phyloP scores from a whole-genome alignment of 2,797 vertebrate genomes.

The Chaetodon trifasciatus region DNA sequence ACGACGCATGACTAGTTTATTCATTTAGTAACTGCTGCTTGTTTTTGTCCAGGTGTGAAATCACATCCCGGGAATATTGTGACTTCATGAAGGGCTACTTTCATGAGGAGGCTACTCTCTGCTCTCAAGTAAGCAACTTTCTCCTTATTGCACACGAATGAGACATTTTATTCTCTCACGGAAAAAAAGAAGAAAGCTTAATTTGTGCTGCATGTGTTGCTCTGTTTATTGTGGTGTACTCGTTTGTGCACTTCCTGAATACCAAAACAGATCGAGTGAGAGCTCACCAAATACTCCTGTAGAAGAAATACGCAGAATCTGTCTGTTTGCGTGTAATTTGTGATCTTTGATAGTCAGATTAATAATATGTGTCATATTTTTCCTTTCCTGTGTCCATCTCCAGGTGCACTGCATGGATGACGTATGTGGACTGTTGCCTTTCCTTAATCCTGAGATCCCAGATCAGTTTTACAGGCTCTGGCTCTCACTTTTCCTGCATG shows the following conservation, averaged over 20 bases:
- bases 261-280: conserved; percentile 8
- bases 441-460: conserved; percentile 96
- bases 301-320: neutral
- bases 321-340: neutral
- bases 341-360: conserved; percentile 5
- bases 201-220: neutral
- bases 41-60: conserved; percentile 91
- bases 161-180: neutral
- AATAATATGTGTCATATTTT: neutral
- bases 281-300: neutral
- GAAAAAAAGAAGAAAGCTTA: neutral
- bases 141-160: neutral
- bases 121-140: conserved; percentile 91
- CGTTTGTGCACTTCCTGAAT: neutral
- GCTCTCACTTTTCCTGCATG: conserved; percentile 97
- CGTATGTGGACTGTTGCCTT: conserved; percentile 96
- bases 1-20: neutral
- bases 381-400: conserved; percentile 9
- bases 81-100: conserved; percentile 98
- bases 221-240: neutral
- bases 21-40: neutral
- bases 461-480: conserved; percentile 99
- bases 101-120: conserved; percentile 97
- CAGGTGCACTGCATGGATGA: conserved; percentile 99
- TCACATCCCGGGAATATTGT: conserved; percentile 98